These are phyloP conservation scores for Gambelia wislizenii DNA, from an alignment of 2,797 vertebrate genomes.

Conservation along the genomic window DNA sequence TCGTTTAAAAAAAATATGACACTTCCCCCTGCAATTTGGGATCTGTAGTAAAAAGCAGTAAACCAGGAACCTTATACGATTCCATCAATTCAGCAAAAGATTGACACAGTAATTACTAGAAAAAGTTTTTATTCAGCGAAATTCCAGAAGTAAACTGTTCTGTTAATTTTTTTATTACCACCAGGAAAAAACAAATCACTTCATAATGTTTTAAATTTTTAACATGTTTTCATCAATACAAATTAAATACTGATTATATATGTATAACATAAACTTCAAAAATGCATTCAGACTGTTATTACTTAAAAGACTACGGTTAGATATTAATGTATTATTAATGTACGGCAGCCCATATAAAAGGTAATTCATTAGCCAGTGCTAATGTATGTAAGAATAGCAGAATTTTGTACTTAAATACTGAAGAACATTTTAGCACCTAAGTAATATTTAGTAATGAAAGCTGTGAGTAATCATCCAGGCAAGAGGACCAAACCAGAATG, in stretches of 20 bases:
- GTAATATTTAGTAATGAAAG: neutral
- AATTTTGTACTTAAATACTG: neutral
- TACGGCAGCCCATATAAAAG: neutral
- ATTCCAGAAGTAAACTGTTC: slow-evolving; percentile 6
- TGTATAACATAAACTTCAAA: neutral
- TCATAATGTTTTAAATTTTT: neutral
- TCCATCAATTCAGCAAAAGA: slow-evolving; percentile 31
- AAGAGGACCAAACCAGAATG: neutral
- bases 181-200: neutral
- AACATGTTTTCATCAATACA: slow-evolving; percentile 3
- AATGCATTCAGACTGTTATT: neutral
- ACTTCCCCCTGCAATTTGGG: neutral
- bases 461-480: neutral
- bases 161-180: neutral
- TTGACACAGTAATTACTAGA: neutral
- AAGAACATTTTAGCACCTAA: neutral
- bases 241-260: neutral
- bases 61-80: slow-evolving; percentile 19
- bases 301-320: neutral
- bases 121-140: neutral
- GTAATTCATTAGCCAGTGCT: slow-evolving; percentile 10
- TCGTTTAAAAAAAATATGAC: slow-evolving; percentile 11
- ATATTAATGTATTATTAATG: slow-evolving; percentile 11
- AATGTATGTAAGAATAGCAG: neutral
- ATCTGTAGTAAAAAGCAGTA: slow-evolving; percentile 17